Percentiles rank a stretch among this genome's conserved stretches.
phyloP scores from a whole-genome alignment of 1,140 invertebrate genomes.

The Nylanderia fulva region DNA sequence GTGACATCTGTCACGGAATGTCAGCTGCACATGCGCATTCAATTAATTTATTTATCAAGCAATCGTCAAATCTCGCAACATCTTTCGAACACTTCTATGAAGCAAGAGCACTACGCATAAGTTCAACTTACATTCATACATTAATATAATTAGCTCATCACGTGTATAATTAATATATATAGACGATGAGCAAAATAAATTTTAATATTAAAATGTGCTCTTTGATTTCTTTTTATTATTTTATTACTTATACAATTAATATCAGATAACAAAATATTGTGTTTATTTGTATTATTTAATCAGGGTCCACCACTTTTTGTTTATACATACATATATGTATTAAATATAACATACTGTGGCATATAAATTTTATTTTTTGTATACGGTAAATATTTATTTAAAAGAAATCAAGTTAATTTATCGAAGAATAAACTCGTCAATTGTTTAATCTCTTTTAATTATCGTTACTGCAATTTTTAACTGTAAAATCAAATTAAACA shows the following conservation, averaged over 20 bases:
- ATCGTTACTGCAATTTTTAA: neutral
- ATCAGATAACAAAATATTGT: neutral
- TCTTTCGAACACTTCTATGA: neutral
- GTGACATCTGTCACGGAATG: neutral
- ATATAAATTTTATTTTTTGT: neutral
- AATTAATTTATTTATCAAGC: conserved; percentile 29
- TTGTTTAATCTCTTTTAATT: neutral
- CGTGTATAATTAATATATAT: neutral
- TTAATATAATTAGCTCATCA: conserved; percentile 5
- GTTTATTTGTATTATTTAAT: neutral
- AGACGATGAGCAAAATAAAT: neutral
- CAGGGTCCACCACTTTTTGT: neutral
- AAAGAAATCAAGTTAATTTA: neutral
- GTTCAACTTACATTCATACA: neutral
- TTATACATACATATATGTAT: neutral
- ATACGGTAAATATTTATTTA: neutral
- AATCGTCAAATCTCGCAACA: neutral
- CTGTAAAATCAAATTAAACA: neutral
- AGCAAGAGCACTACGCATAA: neutral
- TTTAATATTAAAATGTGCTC: neutral
- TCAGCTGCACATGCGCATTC: neutral
- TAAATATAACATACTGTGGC: neutral
- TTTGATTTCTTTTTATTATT: neutral
- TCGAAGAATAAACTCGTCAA: neutral
- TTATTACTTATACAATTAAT: neutral